These are phyloP conservation scores for Ophiothrix spiculata DNA, from an alignment of 35 echinoderm and acorn worm species.

Conservation along the genomic window DNA sequence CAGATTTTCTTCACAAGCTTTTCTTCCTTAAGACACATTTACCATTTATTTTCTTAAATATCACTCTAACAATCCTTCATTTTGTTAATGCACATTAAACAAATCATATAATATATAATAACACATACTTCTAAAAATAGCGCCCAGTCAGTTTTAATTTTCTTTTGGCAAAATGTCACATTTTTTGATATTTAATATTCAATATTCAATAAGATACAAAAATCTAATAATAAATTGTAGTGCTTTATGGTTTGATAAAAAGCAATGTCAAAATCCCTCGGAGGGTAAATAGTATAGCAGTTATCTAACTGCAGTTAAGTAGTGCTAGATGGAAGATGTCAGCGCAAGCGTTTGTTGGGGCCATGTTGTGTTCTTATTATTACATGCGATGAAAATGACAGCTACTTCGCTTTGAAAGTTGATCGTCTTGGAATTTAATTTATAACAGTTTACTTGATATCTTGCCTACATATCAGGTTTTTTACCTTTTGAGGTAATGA, in stretches of 20 bases:
- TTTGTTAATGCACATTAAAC: neutral
- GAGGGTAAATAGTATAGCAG: neutral
- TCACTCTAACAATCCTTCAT: neutral
- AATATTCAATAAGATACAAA: neutral
- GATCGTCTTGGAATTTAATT: too few species aligned
- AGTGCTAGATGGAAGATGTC: neutral
- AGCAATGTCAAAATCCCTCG: too few species aligned
- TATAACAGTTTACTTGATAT: too few species aligned
- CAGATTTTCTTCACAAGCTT: neutral
- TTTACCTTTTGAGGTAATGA: too few species aligned
- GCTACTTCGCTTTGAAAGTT: neutral
- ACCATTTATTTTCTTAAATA: neutral
- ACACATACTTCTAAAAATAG: neutral
- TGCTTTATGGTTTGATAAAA: too few species aligned
- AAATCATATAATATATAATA: neutral
- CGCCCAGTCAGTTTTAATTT: neutral
- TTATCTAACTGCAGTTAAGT: neutral
- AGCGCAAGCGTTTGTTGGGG: neutral
- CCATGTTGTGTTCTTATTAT: neutral
- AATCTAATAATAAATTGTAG: too few species aligned
- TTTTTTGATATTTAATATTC: neutral
- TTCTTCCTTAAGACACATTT: neutral
- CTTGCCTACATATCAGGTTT: too few species aligned
- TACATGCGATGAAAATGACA: slow-evolving; percentile 6
- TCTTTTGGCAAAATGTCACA: neutral